Evolutionary conservation across 2,797 vertebrate genomes (phyloP).

Genomic region (Sciurus vulgaris): DNA sequence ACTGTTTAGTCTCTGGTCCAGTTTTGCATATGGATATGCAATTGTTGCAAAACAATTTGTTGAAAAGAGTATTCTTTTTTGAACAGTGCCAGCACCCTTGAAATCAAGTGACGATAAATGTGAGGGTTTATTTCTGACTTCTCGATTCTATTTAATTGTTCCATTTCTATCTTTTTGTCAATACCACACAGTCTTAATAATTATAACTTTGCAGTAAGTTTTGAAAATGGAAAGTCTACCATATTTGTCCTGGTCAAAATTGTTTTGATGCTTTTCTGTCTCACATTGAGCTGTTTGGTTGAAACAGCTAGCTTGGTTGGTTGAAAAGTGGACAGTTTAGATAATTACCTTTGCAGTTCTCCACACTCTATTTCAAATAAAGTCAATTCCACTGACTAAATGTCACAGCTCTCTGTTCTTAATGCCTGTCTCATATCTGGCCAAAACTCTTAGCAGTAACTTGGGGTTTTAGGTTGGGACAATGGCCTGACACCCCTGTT

Average conservation of each 20-base stretch:
- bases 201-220: not conserved
- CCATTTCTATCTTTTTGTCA: too few relatives aligned
- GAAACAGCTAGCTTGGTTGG: not conserved
- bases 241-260: not conserved
- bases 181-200: not conserved
- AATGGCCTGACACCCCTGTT: not conserved
- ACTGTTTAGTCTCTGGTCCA: not conserved
- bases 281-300: not conserved
- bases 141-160: not conserved
- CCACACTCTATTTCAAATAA: not conserved
- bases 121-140: not conserved
- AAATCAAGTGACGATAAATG: not conserved
- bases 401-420: not conserved
- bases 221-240: not conserved
- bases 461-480: not conserved
- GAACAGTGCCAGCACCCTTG: not conserved
- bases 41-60: not conserved
- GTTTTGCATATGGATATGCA: not conserved
- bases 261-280: not conserved
- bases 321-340: not conserved
- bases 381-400: not conserved
- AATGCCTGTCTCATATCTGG: not conserved
- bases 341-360: not conserved
- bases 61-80: not conserved
- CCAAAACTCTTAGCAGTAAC: not conserved